These are phyloP conservation scores for Diplazon laetatorius DNA, from an alignment of 2,888 invertebrate species.

Conservation along the genomic window DNA sequence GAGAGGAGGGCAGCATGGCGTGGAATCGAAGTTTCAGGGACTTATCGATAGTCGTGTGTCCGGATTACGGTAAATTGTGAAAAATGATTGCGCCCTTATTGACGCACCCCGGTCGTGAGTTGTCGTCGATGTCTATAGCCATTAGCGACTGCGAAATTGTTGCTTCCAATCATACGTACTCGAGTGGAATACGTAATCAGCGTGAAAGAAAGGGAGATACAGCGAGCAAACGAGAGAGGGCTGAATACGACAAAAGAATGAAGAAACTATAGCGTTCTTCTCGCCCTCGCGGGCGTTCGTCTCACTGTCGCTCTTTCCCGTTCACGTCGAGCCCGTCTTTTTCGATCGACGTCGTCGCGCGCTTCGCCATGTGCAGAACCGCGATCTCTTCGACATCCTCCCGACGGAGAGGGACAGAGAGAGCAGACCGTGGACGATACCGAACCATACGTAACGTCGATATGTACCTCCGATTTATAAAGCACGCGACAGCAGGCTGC, in stretches of 20 bases:
- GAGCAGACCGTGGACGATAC: too few relatives aligned
- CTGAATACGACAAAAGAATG: conserved; percentile 5
- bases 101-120: conserved; percentile 61
- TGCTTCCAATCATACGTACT: conserved; percentile 76
- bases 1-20: conserved; percentile 6
- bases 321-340: conserved; percentile 28
- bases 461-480: conserved; percentile 43
- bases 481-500: conserved; percentile 31
- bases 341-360: conserved; percentile 26
- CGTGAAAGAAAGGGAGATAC: too few relatives aligned
- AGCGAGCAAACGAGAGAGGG: not conserved
- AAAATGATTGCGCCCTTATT: conserved; percentile 77
- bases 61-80: conserved; percentile 76
- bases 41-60: conserved; percentile 41
- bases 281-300: conserved; percentile 48
- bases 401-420: not conserved
- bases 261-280: conserved; percentile 47
- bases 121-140: conserved; percentile 67
- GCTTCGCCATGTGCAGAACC: conserved; percentile 12
- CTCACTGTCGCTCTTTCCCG: conserved; percentile 47
- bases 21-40: not conserved
- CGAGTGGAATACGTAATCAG: conserved; percentile 73
- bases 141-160: conserved; percentile 75
- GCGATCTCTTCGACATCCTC: conserved; percentile 18
- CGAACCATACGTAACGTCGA: conserved; percentile 2